Percentiles rank a stretch among this genome's conserved stretches.
Conservation (phyloP, 2,888 invertebrate genomes). For the Meiosimyza platycephala region DNA sequence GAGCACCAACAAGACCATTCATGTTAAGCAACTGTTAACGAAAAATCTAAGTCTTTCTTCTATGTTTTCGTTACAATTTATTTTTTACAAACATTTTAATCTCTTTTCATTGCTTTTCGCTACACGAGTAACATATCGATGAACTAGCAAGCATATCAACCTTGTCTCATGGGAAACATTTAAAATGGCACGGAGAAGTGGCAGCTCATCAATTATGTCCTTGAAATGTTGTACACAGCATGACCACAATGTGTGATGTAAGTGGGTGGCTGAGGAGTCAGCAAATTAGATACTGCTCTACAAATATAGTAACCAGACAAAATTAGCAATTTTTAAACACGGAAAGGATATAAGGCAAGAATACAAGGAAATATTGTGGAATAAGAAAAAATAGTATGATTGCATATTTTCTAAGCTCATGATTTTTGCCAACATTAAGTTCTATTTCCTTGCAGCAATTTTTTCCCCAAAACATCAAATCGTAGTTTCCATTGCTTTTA, state of each 20-base stretch:
- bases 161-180: slow-evolving; percentile 7
- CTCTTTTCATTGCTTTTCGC: neutral
- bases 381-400: too few relatives aligned
- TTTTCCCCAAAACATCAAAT: neutral
- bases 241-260: neutral
- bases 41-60: neutral
- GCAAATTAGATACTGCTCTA: slow-evolving; percentile 6
- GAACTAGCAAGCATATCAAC: neutral
- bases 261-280: neutral
- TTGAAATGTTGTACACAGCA: neutral
- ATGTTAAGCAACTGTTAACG: too few relatives aligned
- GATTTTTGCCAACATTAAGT: neutral
- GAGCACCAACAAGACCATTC: too few relatives aligned
- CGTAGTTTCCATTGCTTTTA: too few relatives aligned
- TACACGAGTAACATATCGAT: slow-evolving; percentile 1
- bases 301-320: neutral
- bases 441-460: neutral
- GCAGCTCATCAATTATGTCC: slow-evolving; percentile 16
- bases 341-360: too few relatives aligned
- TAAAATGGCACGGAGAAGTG: neutral
- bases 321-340: neutral
- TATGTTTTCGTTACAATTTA: neutral
- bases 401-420: too few relatives aligned
- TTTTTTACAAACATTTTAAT: neutral
- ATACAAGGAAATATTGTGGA: too few relatives aligned